Percentiles rank a stretch among this genome's conserved stretches.
Evolutionary conservation across 2,888 invertebrate genomes (phyloP).

Genomic region (Cephus spinipes): DNA sequence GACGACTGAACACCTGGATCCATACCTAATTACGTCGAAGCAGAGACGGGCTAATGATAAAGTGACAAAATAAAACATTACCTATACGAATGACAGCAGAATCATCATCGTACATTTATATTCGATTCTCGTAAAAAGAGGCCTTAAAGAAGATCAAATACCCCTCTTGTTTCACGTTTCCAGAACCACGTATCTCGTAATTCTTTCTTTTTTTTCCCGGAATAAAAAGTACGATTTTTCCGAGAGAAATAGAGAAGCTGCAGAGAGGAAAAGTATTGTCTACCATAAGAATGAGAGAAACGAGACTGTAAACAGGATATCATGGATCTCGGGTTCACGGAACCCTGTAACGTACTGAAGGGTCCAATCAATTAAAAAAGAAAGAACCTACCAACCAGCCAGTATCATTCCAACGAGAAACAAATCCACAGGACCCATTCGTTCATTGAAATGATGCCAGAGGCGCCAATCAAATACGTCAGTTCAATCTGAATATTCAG

Average conservation of each 20-base stretch:
- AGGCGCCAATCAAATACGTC: slow-evolving; percentile 50
- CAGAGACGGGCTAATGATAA: background rate
- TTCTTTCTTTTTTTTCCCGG: background rate
- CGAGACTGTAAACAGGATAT: background rate
- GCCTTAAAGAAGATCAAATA: background rate
- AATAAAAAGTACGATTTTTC: background rate
- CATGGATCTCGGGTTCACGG: background rate
- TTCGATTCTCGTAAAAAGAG: background rate
- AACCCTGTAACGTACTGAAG: slow-evolving; percentile 42
- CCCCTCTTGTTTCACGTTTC: no score
- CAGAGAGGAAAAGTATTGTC: background rate
- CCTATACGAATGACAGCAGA: no score
- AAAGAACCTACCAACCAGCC: slow-evolving; percentile 22
- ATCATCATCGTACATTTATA: background rate
- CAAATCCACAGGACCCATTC: slow-evolving; percentile 45
- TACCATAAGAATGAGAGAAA: background rate
- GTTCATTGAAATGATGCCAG: slow-evolving; percentile 50
- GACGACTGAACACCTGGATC: slow-evolving; percentile 42
- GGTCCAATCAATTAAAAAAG: slow-evolving; percentile 46
- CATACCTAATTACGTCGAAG: slow-evolving; percentile 40
- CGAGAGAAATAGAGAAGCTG: background rate
- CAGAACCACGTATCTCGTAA: background rate
- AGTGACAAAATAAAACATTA: background rate
- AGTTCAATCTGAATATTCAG: slow-evolving; percentile 47
- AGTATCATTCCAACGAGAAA: slow-evolving; percentile 11